These are phyloP conservation scores for Ischnus inquisitorius DNA, from an alignment of 2,888 invertebrate species.

Conservation along the genomic window DNA sequence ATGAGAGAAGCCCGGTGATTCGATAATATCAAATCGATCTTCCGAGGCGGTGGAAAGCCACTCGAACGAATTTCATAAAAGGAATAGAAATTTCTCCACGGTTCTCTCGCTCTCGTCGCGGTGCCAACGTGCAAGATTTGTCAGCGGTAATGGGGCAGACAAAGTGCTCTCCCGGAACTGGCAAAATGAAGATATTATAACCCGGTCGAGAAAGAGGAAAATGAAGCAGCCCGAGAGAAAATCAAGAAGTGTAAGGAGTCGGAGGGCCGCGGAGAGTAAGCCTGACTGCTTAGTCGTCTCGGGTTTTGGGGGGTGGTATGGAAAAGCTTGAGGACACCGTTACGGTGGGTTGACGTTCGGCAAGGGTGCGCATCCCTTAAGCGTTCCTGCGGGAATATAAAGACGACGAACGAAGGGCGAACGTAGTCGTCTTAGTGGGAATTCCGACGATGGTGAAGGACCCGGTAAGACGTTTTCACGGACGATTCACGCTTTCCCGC, in stretches of 20 bases:
- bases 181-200: conserved; percentile 70
- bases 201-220: conserved; percentile 44
- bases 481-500: conserved; percentile 69
- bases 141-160: conserved; percentile 67
- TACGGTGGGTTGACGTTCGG: conserved; percentile 19
- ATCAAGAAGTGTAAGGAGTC: conserved; percentile 37
- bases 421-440: not conserved
- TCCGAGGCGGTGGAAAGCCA: conserved; percentile 7
- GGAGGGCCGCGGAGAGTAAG: conserved; percentile 21
- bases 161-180: conserved; percentile 70
- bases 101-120: conserved; percentile 6
- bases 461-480: conserved; percentile 69
- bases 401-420: not conserved
- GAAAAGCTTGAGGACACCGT: not conserved
- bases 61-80: conserved; percentile 32
- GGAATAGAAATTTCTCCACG: not conserved
- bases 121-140: conserved; percentile 70
- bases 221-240: conserved; percentile 18
- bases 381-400: conserved; percentile 24
- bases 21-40: not conserved
- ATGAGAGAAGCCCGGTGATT: not conserved
- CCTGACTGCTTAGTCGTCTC: not conserved
- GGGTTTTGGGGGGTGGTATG: not conserved
- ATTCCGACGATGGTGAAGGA: not conserved
- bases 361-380: conserved; percentile 37